These are phyloP conservation scores for Sarcophilus harrisii DNA, from an alignment of 2,797 vertebrate genomes.

Conservation along the genomic window DNA sequence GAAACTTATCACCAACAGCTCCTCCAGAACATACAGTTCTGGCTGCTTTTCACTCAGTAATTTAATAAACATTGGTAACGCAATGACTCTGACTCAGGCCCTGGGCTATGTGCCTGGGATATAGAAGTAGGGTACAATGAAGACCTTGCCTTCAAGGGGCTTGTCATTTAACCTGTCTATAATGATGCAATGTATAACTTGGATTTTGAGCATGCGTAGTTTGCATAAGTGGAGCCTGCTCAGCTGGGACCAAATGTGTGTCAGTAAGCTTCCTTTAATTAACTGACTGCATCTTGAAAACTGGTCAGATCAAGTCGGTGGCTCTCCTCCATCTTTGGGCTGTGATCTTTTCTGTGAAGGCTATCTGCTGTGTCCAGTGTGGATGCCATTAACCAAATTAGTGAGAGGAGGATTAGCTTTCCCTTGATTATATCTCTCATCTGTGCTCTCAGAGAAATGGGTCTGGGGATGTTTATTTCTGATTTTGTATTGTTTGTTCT, in stretches of 20 bases:
- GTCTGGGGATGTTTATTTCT: not conserved
- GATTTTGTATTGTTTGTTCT: not conserved
- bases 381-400: not conserved
- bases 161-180: not conserved
- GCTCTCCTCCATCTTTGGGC: not conserved
- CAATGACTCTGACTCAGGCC: not conserved
- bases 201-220: not conserved
- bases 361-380: not conserved
- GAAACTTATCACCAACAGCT: not conserved
- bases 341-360: not conserved
- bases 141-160: not conserved
- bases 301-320: not conserved
- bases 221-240: not conserved
- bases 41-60: not conserved
- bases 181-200: not conserved
- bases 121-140: not conserved
- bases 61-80: not conserved
- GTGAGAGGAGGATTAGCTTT: not conserved
- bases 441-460: not conserved
- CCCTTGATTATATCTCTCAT: not conserved
- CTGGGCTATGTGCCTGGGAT: not conserved
- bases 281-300: not conserved
- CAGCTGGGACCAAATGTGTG: not conserved
- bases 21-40: not conserved
- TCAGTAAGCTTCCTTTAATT: not conserved